phyloP scores from a whole-genome alignment of 2,888 invertebrate species.

The Hemaris fuciformis region DNA sequence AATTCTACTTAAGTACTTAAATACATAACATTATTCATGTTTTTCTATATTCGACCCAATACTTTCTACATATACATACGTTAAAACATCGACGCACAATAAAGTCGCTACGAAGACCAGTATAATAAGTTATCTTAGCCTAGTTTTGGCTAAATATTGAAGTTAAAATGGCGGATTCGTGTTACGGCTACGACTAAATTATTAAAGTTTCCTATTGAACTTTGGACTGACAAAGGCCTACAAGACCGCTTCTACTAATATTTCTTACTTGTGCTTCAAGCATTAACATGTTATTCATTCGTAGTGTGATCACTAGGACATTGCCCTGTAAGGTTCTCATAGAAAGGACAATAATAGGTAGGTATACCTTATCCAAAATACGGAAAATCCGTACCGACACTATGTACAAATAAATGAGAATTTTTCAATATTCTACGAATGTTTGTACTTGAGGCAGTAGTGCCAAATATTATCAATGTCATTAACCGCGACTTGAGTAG shows the following conservation, averaged over 20 bases:
- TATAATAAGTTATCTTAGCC: neutral
- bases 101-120: conserved; percentile 4
- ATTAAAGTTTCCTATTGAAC: neutral
- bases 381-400: no score
- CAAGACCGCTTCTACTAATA: neutral
- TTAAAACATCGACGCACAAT: neutral
- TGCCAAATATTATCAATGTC: neutral
- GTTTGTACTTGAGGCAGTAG: no score
- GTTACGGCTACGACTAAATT: neutral
- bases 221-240: neutral
- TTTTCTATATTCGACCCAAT: neutral
- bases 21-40: neutral
- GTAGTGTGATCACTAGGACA: no score
- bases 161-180: neutral
- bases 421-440: no score
- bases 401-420: no score
- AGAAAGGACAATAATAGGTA: neutral
- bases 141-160: neutral
- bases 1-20: neutral
- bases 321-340: neutral
- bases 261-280: neutral
- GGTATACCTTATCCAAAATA: no score
- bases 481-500: neutral
- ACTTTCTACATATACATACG: conserved; percentile 1
- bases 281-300: no score